Evolutionary conservation across 2,888 invertebrate genomes (phyloP).

Genomic region (Nemotelus nigrinus): DNA sequence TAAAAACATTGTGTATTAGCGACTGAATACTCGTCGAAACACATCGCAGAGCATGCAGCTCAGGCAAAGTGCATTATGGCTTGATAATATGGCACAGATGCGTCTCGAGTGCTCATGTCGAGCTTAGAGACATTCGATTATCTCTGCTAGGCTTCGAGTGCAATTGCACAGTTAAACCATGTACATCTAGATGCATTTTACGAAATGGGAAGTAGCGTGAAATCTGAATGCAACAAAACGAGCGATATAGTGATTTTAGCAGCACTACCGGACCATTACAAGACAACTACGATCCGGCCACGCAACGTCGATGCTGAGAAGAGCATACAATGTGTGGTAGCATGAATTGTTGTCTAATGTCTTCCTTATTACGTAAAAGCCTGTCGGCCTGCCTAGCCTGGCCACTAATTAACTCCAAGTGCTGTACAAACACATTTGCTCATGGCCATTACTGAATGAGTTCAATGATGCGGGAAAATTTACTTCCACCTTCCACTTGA

Average conservation of each 20-base stretch:
- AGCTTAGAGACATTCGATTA: conserved; percentile 10
- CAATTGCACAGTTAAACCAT: too few species aligned
- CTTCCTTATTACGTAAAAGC: conserved; percentile 43
- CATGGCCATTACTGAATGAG: conserved; percentile 33
- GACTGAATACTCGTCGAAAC: not conserved
- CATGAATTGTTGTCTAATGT: conserved; percentile 33
- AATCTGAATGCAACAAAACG: too few species aligned
- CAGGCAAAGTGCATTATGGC: conserved; percentile 12
- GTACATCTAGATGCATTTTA: too few species aligned
- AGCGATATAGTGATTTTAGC: too few species aligned
- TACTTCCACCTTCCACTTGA: conserved; percentile 45
- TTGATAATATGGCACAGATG: conserved; percentile 37
- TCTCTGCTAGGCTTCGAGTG: not conserved
- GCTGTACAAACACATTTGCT: conserved; percentile 40
- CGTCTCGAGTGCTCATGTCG: not conserved
- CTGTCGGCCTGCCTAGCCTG: not conserved
- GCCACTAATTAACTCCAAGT: conserved; percentile 45
- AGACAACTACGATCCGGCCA: too few species aligned
- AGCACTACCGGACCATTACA: too few species aligned
- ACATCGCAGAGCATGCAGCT: conserved; percentile 12
- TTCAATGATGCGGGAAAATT: conserved; percentile 40
- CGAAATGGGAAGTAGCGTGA: too few species aligned
- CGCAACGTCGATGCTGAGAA: not conserved
- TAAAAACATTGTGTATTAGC: not conserved
- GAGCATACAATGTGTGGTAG: conserved; percentile 1